Percentiles rank a stretch among this genome's conserved stretches.
phyloP scores from a whole-genome alignment of 2,888 invertebrate species.

The Torymus texanus region DNA sequence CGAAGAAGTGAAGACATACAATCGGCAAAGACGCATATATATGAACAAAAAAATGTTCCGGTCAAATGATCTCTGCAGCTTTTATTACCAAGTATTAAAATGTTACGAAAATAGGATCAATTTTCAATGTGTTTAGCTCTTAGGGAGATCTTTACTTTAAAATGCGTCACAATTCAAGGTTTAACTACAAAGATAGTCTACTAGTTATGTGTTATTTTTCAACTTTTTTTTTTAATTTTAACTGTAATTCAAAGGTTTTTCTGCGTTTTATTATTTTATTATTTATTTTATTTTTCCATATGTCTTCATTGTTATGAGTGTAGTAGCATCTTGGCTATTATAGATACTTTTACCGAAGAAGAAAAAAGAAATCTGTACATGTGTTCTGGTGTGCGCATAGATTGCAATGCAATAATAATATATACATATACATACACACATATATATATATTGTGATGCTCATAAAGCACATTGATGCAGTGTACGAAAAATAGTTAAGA shows the following conservation, averaged over 20 bases:
- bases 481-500: slow-evolving; percentile 71
- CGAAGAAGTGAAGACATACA: neutral
- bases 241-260: slow-evolving; percentile 59
- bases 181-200: slow-evolving; percentile 48
- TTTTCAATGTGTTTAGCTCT: slow-evolving; percentile 39
- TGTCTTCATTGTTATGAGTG: slow-evolving; percentile 17
- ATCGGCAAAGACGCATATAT: neutral
- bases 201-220: slow-evolving; percentile 56
- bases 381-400: slow-evolving; percentile 71
- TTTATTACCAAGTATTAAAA: slow-evolving; percentile 50
- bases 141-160: slow-evolving; percentile 33
- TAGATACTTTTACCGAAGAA: slow-evolving; percentile 42
- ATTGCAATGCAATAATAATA: slow-evolving; percentile 73
- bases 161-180: slow-evolving; percentile 13
- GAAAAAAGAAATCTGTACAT: slow-evolving; percentile 61
- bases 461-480: slow-evolving; percentile 72
- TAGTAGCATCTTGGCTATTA: slow-evolving; percentile 7
- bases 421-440: neutral
- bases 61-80: slow-evolving; percentile 49
- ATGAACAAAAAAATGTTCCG: slow-evolving; percentile 20
- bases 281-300: slow-evolving; percentile 38
- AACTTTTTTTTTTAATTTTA: slow-evolving; percentile 52
- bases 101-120: slow-evolving; percentile 38
- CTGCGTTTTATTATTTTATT: slow-evolving; percentile 62
- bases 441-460: slow-evolving; percentile 72